Evolutionary conservation across 2,797 vertebrate species (phyloP), one percentile per base, ranked within the genome.

Genomic region (Hyperoplus immaculatus): DNA sequence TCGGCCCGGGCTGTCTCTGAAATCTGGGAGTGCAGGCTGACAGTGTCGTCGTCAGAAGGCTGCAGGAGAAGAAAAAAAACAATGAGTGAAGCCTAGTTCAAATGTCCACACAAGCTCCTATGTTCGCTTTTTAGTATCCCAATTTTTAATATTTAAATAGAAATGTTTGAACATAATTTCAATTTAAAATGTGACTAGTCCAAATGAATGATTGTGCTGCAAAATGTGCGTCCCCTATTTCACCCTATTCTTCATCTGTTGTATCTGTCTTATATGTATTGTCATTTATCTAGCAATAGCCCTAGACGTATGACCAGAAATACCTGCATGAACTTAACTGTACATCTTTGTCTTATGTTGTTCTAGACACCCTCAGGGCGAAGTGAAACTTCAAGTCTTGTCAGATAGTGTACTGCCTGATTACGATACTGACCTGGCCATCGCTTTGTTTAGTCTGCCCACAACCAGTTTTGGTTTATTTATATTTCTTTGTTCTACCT

Each of bases 31-130:
- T 99, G 98, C 88, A 99, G 96, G 93, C 98, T 99, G 94, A 99
- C 94, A 0, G 98, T 99, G 85, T 99, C 98, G 12, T 99, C 98
- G 51, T 99, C 98, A 63, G 98, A 99, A n/a, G 98, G 98, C 98
- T 99, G 90, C 73, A 88, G 86, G 89, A 61, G 57, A 65, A 39
- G 42, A 29, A 38, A 51, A 61, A 21, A 68, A 68, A 0, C 11
- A 60, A 4, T 8, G 16, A 50, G 41, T 74, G 54, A 85, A 38
- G 41, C 57, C 18, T 18, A 18, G 13, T 16, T 50, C 14, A 45
- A 54, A 77, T 54, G 2, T 29, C 29, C 29, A 29, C 29, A 29
- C 29, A 29, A 29, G 29, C 3, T 29, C 29, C 29, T 29, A 29
- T 29, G 29, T 29, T 29, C 29, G 29, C n/a, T 18, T 46, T 38